Evolutionary conservation across 2,888 invertebrate species (phyloP).

Genomic region (Drosophila dives): DNA sequence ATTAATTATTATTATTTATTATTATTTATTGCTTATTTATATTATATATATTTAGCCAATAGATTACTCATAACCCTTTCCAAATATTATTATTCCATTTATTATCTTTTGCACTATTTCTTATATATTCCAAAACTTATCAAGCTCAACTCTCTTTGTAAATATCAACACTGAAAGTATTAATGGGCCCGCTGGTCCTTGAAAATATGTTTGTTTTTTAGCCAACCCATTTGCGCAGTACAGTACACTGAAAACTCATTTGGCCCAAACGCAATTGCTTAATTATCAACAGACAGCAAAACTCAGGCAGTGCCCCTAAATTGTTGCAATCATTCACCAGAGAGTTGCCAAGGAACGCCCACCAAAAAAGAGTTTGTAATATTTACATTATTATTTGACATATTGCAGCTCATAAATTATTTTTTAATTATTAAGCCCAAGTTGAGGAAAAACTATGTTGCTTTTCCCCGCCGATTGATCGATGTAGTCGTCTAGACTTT

Average conservation of each 20-base stretch:
- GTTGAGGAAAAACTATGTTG: slow-evolving; percentile 38
- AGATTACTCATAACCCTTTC: not conserved
- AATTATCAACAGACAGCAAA: slow-evolving; percentile 71
- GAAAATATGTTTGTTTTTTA: slow-evolving; percentile 6
- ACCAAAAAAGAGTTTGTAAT: slow-evolving; percentile 42
- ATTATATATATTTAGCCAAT: not conserved
- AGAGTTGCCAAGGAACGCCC: slow-evolving; percentile 26
- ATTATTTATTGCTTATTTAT: too few species aligned
- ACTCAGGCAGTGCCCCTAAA: slow-evolving; percentile 52
- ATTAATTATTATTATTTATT: too few species aligned
- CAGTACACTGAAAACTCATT: slow-evolving; percentile 69
- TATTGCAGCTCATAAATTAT: slow-evolving; percentile 75
- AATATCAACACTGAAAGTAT: not conserved
- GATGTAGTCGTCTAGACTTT: slow-evolving; percentile 45
- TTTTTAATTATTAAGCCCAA: slow-evolving; percentile 70
- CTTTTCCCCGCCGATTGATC: slow-evolving; percentile 40
- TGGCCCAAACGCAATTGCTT: slow-evolving; percentile 77
- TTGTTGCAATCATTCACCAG: slow-evolving; percentile 72
- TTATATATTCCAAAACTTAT: not conserved
- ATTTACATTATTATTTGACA: slow-evolving; percentile 69
- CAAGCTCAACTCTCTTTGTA: slow-evolving; percentile 3
- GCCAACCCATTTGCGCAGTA: not conserved
- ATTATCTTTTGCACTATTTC: not conserved
- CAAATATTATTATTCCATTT: not conserved
- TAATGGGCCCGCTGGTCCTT: slow-evolving; percentile 22